These are phyloP conservation scores for Typhlomys cinereus DNA, from an alignment of 2,113 vertebrate species.

Conservation along the genomic window DNA sequence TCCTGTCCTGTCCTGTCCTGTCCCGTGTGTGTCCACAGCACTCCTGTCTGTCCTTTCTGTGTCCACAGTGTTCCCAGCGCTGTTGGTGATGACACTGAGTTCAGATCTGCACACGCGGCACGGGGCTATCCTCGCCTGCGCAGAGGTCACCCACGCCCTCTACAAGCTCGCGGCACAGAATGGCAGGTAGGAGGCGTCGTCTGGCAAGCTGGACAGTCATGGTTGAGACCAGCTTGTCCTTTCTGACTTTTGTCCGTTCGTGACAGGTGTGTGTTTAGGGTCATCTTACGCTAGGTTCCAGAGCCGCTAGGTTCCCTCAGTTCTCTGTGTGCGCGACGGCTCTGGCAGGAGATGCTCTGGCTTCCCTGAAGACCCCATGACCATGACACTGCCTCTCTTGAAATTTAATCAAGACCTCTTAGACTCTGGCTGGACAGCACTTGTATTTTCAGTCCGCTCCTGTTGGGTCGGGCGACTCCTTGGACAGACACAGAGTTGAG, in stretches of 20 bases:
- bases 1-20: no score
- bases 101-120: conserved; percentile 94
- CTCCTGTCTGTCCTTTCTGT: no score
- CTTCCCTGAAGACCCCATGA: background rate
- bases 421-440: no score
- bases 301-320: background rate
- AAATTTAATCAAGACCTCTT: background rate
- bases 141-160: conserved; percentile 92
- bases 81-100: conserved; percentile 89
- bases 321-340: no score
- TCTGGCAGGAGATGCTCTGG: no score
- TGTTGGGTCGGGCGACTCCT: background rate
- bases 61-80: conserved; percentile 90
- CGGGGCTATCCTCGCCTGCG: conserved; percentile 94
- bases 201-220: conserved; percentile 14
- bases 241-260: conserved; percentile 35
- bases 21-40: background rate
- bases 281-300: background rate
- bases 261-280: background rate
- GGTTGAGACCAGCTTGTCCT: background rate
- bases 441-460: background rate
- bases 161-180: conserved; percentile 86
- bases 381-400: accelerated
- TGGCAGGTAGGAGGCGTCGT: conserved; percentile 86
- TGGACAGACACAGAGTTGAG: background rate